Conservation (phyloP, 2,888 invertebrate species). For the Chloroclysta siterata region DNA sequence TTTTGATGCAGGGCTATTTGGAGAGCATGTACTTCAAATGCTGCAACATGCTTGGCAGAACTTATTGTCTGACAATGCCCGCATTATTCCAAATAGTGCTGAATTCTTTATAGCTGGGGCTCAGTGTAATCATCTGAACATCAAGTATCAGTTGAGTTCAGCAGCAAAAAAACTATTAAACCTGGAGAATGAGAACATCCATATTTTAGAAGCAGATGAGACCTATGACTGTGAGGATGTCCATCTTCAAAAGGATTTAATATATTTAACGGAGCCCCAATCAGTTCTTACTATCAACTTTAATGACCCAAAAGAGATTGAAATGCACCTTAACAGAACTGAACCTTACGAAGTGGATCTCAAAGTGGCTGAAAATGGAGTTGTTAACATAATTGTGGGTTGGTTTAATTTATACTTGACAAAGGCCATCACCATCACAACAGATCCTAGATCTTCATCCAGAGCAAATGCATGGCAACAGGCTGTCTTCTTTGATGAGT, state of each 20-base stretch:
- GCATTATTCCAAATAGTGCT: constrained; percentile 86
- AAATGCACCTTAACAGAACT: constrained; percentile 60
- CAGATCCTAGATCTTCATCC: constrained; percentile 81
- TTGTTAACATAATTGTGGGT: constrained; percentile 87
- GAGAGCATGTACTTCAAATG: constrained; percentile 89
- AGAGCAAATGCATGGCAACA: constrained; percentile 90
- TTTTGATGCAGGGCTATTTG: constrained; percentile 92
- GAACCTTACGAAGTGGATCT: constrained; percentile 69
- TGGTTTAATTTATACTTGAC: constrained; percentile 91
- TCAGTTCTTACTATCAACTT: constrained; percentile 87
- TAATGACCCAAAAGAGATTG: constrained; percentile 81
- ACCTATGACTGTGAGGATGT: constrained; percentile 90
- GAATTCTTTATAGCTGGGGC: constrained; percentile 87
- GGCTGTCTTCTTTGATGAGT: constrained; percentile 87
- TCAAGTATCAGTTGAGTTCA: constrained; percentile 71
- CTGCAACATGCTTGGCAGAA: constrained; percentile 88
- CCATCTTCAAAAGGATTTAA: constrained; percentile 78
- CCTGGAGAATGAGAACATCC: constrained; percentile 44
- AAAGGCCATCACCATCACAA: constrained; percentile 85
- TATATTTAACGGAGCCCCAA: constrained; percentile 84
- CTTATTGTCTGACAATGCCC: constrained; percentile 78
- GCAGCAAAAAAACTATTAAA: constrained; percentile 59
- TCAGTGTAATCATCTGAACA: constrained; percentile 80
- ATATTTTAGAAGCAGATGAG: constrained; percentile 66
- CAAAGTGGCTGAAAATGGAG: constrained; percentile 74